Conservation (phyloP, 1,140 invertebrate species). For the Scaptomyza pallida region DNA sequence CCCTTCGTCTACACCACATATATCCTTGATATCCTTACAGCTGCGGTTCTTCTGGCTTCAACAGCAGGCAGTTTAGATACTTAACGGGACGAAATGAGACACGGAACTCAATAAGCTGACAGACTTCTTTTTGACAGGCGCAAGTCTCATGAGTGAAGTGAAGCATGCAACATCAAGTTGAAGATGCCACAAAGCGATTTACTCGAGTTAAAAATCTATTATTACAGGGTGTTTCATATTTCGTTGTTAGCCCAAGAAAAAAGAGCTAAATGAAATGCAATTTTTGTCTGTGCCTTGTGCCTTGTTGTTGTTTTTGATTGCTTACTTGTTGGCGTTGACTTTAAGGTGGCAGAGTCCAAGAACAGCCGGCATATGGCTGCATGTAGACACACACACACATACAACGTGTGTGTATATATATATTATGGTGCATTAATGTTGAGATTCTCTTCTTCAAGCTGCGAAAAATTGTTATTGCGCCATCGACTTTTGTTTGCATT, state of each 20-base stretch:
- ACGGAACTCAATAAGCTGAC: background rate
- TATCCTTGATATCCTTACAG: constrained; percentile 32
- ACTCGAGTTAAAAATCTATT: no score
- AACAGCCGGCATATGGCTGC: constrained; percentile 14
- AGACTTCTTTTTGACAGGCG: background rate
- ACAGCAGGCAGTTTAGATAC: constrained; percentile 34
- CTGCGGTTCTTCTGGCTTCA: constrained; percentile 20
- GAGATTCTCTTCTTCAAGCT: constrained; percentile 31
- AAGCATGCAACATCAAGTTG: constrained; percentile 3
- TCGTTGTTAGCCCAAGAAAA: constrained; percentile 1
- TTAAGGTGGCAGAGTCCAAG: constrained; percentile 25
- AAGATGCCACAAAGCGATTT: constrained; percentile 2
- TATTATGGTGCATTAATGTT: constrained; percentile 30
- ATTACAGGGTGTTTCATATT: constrained; percentile 2
- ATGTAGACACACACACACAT: constrained; percentile 8
- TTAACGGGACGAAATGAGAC: constrained; percentile 1
- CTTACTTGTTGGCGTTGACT: constrained; percentile 26
- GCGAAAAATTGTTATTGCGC: constrained; percentile 58
- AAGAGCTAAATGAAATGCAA: no score
- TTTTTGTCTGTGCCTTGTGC: background rate
- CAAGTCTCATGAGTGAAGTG: background rate
- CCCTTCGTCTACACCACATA: background rate
- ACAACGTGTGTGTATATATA: background rate
- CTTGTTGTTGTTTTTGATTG: constrained; percentile 22
- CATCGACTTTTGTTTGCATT: constrained; percentile 56